A percentile compares a stretch with the other conserved stretches of the same genome.
Conservation (phyloP, 2,797 vertebrate genomes). For the Rhinoraja longicauda region DNA sequence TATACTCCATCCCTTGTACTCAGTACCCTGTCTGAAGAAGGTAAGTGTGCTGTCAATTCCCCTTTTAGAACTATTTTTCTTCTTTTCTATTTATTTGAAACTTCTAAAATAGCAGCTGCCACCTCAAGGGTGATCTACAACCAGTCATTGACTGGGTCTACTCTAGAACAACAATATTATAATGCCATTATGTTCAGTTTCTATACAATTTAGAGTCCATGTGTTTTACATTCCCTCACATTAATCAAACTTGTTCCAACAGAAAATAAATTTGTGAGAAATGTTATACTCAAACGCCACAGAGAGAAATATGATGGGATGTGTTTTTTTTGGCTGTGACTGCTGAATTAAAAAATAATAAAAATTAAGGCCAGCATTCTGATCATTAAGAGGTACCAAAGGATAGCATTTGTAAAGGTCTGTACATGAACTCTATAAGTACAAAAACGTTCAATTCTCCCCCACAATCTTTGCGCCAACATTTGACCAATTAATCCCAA, state of each 20-base stretch:
- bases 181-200: neutral
- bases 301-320: neutral
- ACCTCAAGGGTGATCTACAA: neutral
- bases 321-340: neutral
- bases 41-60: neutral
- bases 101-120: neutral
- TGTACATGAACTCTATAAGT: neutral
- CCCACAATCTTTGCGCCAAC: neutral
- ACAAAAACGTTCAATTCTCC: neutral
- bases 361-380: neutral
- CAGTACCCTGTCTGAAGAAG: no score
- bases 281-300: neutral
- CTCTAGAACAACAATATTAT: neutral
- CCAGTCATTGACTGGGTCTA: neutral
- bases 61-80: neutral
- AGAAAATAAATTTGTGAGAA: neutral
- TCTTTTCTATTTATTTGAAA: neutral
- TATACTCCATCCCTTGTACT: no score
- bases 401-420: neutral
- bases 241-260: neutral
- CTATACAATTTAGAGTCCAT: neutral
- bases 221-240: neutral
- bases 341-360: neutral
- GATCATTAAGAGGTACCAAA: neutral
- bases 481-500: neutral